Base-by-base conservation (phyloP, 2,888 invertebrate species). In the Troglohyphantes excavatus region DNA sequence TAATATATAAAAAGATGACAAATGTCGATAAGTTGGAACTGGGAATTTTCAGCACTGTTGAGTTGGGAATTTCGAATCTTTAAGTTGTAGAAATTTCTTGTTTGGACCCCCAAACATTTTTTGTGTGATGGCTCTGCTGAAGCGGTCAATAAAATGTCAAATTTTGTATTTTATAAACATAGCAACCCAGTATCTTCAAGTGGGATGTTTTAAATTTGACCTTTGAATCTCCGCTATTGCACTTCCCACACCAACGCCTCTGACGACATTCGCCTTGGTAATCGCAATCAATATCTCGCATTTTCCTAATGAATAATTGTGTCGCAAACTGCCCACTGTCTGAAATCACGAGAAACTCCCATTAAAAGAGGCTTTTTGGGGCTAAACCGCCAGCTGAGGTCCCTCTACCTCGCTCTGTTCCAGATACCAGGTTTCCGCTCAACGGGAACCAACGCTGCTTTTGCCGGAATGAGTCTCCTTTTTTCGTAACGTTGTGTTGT, bases 341-440 rank as follows among this genome's bases (percentile, higher is more conserved):
- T 29, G 26, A 17, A 26, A 67, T n/a, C 63, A 70, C 43, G 70
- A 19, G 19, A 43, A 19, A 9, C n/a, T 23, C 39, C 39, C 53
- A 23, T 26, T 39, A 43, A 33, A 21, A 39, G 63, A 63, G 23
- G 21, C 65, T 78, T 78, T n/a, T 78, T 26, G 78, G 63, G 78
- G 78, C 39, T 78, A 43, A 78, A 26, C 26, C 65, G 26, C n/a
- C 53, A 29, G n/a, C n/a, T 17, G 26, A 27, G 9, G 29, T 29
- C 19, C 26, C 53, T 53, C n/a, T 53, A 63, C 65, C 78, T 65
- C 21, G 43, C 46, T 68, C 27, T 53, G 59, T 63, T 67, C 76
- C 17, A 76, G 39, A 85, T 85, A 85, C 76, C 67, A 76, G 61
- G 59, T 21, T 67, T 11, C 26, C 68, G 59, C 29, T 85, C 76